Percentiles rank a stretch among this genome's conserved stretches.
Evolutionary conservation across 2,888 invertebrate genomes (phyloP).

Genomic region (Torymus texanus): DNA sequence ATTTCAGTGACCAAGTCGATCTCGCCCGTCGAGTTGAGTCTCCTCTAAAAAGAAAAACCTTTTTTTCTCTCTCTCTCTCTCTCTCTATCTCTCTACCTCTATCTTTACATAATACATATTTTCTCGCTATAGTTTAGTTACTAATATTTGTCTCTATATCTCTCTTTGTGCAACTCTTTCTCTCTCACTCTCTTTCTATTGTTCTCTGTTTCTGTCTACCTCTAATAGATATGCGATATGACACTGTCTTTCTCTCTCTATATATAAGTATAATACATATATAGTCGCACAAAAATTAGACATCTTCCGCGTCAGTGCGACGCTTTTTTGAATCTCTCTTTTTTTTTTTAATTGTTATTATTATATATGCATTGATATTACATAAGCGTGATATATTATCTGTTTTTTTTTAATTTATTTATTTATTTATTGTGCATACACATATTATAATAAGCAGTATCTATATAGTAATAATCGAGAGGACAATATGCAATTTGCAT

Average conservation of each 20-base stretch:
- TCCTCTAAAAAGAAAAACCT: not conserved
- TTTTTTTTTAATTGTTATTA: constrained; percentile 3
- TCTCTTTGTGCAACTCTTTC: constrained; percentile 2
- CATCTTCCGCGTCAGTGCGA: not conserved
- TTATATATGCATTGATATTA: not conserved
- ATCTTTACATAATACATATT: no score
- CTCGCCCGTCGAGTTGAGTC: constrained; percentile 46
- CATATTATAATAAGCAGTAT: constrained; percentile 6
- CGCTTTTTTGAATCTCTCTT: constrained; percentile 2
- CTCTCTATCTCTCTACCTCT: constrained; percentile 5
- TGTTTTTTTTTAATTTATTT: constrained; percentile 37
- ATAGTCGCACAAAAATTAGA: not conserved
- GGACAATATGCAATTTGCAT: constrained; percentile 15
- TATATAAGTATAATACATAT: not conserved
- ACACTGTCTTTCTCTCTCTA: not conserved
- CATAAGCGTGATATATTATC: not conserved
- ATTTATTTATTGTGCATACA: constrained; percentile 31
- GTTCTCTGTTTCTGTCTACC: constrained; percentile 21
- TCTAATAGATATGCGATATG: not conserved
- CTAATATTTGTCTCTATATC: not conserved
- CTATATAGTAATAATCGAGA: constrained; percentile 14
- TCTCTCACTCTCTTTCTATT: constrained; percentile 6
- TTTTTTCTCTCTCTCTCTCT: constrained; percentile 30
- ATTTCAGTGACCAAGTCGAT: constrained; percentile 55
- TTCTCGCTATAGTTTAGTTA: no score